Percentiles rank a stretch among this genome's conserved stretches.
These are phyloP conservation scores for Anagyrus pseudococci DNA, from an alignment of 2,888 invertebrate genomes.

Conservation along the genomic window DNA sequence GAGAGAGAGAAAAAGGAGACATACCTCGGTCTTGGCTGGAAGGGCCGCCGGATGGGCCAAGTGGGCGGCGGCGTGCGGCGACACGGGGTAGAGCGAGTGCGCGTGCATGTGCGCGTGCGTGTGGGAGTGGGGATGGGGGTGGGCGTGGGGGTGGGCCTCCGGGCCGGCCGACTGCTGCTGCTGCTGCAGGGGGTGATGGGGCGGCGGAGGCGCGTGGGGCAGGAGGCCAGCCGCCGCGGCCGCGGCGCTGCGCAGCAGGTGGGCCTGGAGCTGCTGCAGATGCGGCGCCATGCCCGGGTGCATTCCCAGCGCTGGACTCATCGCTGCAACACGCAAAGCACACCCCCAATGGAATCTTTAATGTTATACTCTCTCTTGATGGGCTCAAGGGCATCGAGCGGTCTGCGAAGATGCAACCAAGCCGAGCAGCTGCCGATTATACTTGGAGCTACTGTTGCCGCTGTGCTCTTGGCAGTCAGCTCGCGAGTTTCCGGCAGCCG, in stretches of 20 bases:
- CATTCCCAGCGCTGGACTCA: constrained; percentile 83
- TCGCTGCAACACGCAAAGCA: constrained; percentile 65
- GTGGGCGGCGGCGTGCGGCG: constrained; percentile 55
- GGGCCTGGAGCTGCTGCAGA: constrained; percentile 79
- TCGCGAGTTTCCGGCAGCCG: too few species aligned
- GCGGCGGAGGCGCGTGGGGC: constrained; percentile 56
- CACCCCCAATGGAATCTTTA: too few species aligned
- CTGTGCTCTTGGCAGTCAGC: too few species aligned
- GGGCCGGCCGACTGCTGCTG: constrained; percentile 29
- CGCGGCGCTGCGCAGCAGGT: constrained; percentile 74
- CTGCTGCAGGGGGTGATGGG: constrained; percentile 37
- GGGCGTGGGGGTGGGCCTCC: constrained; percentile 33
- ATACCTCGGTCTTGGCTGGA: constrained; percentile 56
- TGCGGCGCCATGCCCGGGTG: constrained; percentile 70
- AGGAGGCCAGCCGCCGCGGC: constrained; percentile 61
- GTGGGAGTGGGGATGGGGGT: constrained; percentile 42
- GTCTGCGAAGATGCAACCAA: not conserved
- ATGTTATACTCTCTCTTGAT: too few species aligned
- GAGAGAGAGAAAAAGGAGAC: constrained; percentile 34
- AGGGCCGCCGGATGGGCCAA: constrained; percentile 41
- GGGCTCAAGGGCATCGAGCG: too few species aligned
- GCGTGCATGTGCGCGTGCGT: constrained; percentile 45
- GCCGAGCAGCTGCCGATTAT: too few species aligned
- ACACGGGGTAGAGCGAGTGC: constrained; percentile 54
- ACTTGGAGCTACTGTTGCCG: too few species aligned